Evolutionary conservation across 2,888 invertebrate species (phyloP), one percentile per base, ranked within the genome.

Genomic region (Drosophila recens): DNA sequence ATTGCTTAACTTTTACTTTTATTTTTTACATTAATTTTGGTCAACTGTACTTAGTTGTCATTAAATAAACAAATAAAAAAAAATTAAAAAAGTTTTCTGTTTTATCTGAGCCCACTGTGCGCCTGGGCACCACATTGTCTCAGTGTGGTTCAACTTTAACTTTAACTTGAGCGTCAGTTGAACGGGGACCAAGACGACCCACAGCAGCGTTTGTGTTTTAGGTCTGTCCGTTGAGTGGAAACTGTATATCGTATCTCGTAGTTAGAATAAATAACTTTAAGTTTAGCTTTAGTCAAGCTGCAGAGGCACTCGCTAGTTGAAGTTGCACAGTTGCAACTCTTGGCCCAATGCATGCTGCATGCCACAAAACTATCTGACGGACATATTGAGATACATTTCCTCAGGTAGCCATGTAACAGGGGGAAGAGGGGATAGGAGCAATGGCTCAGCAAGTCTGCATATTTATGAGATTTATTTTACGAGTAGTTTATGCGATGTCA

Each of bases 391-490:
- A 80, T 80, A 73, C 79, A 79, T 79, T 79, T 79, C 70, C 78
- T 73, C 66, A 72, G 79, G 67, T 68, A 77, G 72, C 62, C 57
- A 57, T 33, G 30, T 68, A 17, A 49, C 33, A 40, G 42, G n/a
- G 40, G 13, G 43, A 11, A n/a, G 34, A 23, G 23, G 13, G 43
- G n/a, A 23, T 30, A 23, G 23, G 38, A 27, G 36, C 11, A 23
- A 5, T 15, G 10, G 13, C 13, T 23, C 13, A 23, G 45, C 45
- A 23, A 27, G 56, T 43, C 78, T 85, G 86, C 80, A 86, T 89
- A 86, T 86, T 86, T 86, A 86, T 86, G 90, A 88, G 85, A 86
- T 89, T 88, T 88, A 86, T 86, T 89, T 88, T 72, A 45, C 15
- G 20, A 57, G 45, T 57, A 77, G 78, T 87, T 89, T 88, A 89